These are phyloP conservation scores for Mythimna pallens DNA, from an alignment of 2,888 invertebrate species.

Conservation along the genomic window DNA sequence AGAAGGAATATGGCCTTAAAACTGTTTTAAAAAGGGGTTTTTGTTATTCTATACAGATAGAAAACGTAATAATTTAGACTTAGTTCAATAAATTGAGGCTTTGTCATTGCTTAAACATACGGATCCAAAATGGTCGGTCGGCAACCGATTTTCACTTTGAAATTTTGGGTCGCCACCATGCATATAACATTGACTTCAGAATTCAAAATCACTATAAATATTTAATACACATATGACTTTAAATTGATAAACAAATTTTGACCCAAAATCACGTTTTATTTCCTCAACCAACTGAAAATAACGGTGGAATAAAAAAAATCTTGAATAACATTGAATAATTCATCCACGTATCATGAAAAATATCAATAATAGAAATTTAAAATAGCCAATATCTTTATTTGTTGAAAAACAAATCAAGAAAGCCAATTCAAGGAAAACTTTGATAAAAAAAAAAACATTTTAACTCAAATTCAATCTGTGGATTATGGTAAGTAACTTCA, in stretches of 20 bases:
- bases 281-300: conserved; percentile 37
- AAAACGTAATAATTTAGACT: background rate
- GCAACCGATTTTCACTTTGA: conserved; percentile 10
- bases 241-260: conserved; percentile 54
- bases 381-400: conserved; percentile 8
- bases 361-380: conserved; percentile 19
- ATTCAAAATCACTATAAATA: conserved; percentile 51
- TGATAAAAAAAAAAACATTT: background rate
- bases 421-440: background rate
- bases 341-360: conserved; percentile 17
- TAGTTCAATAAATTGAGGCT: conserved; percentile 18
- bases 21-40: background rate
- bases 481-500: background rate
- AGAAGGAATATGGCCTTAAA: background rate
- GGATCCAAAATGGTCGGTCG: conserved; percentile 10
- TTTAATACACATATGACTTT: conserved; percentile 31
- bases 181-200: conserved; percentile 60
- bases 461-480: background rate
- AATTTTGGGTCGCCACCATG: conserved; percentile 52
- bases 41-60: background rate
- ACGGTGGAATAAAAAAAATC: conserved; percentile 49
- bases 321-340: conserved; percentile 55
- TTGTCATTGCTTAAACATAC: conserved; percentile 46
- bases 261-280: conserved; percentile 49
- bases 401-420: conserved; percentile 6